Conservation (phyloP, 2,113 vertebrate genomes). For the Corythaixoides concolor region DNA sequence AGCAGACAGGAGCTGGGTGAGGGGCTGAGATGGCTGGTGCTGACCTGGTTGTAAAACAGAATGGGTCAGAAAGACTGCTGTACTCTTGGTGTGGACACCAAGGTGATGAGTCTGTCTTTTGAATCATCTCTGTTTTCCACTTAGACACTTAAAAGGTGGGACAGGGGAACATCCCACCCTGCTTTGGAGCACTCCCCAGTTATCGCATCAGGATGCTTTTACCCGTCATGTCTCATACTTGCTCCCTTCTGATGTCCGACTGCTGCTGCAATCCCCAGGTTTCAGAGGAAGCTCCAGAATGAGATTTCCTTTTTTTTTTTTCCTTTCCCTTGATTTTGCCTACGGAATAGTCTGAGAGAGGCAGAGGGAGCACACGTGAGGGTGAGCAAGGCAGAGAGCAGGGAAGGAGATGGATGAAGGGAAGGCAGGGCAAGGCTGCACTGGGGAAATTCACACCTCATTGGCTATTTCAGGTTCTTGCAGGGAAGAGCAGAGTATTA, state of each 20-base stretch:
- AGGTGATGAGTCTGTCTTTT: neutral
- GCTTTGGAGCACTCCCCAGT: neutral
- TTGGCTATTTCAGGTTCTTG: neutral
- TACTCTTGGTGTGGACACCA: neutral
- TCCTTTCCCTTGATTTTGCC: neutral
- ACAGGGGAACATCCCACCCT: neutral
- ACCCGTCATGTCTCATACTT: neutral
- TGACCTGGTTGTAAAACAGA: neutral
- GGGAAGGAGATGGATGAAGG: neutral
- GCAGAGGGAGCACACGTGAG: accelerated
- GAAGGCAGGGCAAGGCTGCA: neutral
- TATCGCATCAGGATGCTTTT: neutral
- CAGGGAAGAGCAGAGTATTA: neutral
- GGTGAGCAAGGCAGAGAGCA: neutral
- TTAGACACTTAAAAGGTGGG: neutral
- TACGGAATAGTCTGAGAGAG: neutral
- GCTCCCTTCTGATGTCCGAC: accelerated
- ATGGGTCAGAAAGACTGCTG: neutral
- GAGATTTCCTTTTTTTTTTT: neutral
- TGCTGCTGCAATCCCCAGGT: accelerated
- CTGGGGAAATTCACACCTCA: neutral
- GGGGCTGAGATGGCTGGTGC: too few relatives aligned
- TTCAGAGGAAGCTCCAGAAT: neutral
- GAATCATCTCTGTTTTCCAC: neutral
- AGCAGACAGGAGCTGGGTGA: neutral